Percentiles rank a stretch among this genome's conserved stretches.
Evolutionary conservation across 2,797 vertebrate genomes (phyloP).

Genomic region (Glyptemys insculpta): DNA sequence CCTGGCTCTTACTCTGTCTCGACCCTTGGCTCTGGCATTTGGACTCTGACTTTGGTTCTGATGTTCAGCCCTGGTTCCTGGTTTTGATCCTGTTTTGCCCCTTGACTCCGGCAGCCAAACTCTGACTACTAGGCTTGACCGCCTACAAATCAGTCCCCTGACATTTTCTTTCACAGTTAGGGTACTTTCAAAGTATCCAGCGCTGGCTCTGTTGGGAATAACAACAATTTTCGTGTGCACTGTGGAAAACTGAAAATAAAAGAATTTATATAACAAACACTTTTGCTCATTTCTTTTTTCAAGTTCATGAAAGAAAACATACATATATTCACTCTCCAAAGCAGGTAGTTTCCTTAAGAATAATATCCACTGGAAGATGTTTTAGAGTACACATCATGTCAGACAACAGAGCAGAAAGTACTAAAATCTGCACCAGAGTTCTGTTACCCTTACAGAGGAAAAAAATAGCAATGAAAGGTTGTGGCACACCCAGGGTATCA

Average conservation of each 20-base stretch:
- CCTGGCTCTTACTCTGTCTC: neutral
- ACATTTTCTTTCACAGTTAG: too few species aligned
- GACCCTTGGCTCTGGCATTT: neutral
- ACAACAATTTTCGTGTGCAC: too few species aligned
- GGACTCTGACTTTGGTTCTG: neutral
- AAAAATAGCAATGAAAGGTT: neutral
- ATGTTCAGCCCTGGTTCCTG: neutral
- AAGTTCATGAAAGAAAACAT: neutral
- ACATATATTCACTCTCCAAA: neutral
- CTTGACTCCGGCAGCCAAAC: too few species aligned
- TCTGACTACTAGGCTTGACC: neutral
- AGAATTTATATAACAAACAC: too few species aligned
- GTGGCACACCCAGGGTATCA: neutral
- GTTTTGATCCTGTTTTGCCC: neutral
- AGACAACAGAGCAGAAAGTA: neutral
- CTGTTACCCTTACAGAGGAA: neutral
- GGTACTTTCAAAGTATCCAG: too few species aligned
- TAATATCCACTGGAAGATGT: neutral
- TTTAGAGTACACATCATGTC: neutral
- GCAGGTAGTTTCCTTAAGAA: neutral
- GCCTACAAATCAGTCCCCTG: neutral
- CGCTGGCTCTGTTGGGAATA: too few species aligned
- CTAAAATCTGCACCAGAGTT: neutral
- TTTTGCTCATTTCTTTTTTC: neutral
- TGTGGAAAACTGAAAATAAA: too few species aligned